Evolutionary conservation across 2,113 vertebrate genomes (phyloP), one percentile per base, ranked within the genome.

Genomic region (Microtus richardsoni): DNA sequence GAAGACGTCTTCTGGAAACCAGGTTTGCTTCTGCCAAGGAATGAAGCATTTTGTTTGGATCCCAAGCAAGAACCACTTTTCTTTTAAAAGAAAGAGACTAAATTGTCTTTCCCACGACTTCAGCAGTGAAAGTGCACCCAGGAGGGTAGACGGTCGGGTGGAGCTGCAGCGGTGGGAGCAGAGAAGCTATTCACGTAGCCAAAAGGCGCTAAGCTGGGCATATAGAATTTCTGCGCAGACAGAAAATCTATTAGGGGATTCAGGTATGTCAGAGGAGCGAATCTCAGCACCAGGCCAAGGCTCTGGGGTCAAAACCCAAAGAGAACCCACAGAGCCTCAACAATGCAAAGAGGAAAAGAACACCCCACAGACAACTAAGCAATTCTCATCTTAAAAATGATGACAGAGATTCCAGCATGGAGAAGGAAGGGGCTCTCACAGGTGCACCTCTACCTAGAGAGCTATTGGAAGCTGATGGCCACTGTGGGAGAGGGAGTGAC

Each of bases 51-150:
- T 91, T 74, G 62, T 91, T 87, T 85, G 91, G 49, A 89, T 82
- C 39, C 73, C 58, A 92, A 92, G 83, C 12, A 75, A 71, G 79
- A 97, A 80, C 33, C 92, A 82, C 26, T 30, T 95, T 92, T 77
- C 39, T 92, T 93, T 93, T 80, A 78, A 94, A 88, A 66, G 77
- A 91, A 92, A 92, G 49, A 88, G 58, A 91, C 77, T 52, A 88
- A 92, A 44, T 75, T 47, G 70, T 83, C 58, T 90, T 93, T 87
- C 22, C 22, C 66, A 80, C 58, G 77, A 71, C 66, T 78, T 77
- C 49, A 75, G 17, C 2, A 66, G 85, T 77, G 96, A 64, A 87
- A 84, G 60, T 28, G 79, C 22, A 95, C 71, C 88, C 71, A 92
- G 47, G 82, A 64, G 14, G 14, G 3, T 41, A 62, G 58, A 17